A percentile compares a stretch with the other conserved stretches of the same genome.
Conservation (phyloP, 2,113 vertebrate species). For the Podarcis muralis region DNA sequence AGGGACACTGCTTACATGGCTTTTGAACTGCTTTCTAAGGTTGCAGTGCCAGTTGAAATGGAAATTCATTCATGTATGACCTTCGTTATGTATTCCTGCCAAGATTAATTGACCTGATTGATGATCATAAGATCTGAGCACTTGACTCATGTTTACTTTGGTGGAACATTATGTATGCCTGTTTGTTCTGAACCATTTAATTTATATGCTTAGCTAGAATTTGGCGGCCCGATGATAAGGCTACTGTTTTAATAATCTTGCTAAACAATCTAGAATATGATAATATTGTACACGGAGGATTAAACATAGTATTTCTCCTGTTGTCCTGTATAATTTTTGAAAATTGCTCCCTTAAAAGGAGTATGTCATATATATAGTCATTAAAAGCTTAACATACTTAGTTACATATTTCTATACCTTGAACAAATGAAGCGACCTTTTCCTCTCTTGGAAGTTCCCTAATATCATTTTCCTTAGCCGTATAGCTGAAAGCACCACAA, state of each 20-base stretch:
- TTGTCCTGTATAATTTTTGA: neutral
- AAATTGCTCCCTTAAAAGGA: neutral
- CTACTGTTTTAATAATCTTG: neutral
- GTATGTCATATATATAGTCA: neutral
- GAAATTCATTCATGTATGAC: neutral
- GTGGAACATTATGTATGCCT: conserved; percentile 18
- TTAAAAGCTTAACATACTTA: neutral
- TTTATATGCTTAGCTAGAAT: conserved; percentile 10
- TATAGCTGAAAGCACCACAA: neutral
- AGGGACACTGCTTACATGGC: neutral
- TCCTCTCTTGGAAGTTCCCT: neutral
- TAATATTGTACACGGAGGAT: neutral
- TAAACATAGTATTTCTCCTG: neutral
- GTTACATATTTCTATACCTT: neutral
- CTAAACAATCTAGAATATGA: neutral
- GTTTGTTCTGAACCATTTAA: conserved; percentile 5
- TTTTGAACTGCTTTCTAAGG: neutral
- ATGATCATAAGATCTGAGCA: conserved; percentile 8
- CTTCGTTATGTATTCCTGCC: neutral
- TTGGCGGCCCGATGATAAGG: neutral
- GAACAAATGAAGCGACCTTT: neutral
- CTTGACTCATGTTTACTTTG: conserved; percentile 15
- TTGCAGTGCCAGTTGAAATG: neutral
- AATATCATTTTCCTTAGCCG: neutral
- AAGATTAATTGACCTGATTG: conserved; percentile 20